These are phyloP conservation scores for Gandaritis pyraliata DNA, from an alignment of 2,888 invertebrate genomes.

Conservation along the genomic window DNA sequence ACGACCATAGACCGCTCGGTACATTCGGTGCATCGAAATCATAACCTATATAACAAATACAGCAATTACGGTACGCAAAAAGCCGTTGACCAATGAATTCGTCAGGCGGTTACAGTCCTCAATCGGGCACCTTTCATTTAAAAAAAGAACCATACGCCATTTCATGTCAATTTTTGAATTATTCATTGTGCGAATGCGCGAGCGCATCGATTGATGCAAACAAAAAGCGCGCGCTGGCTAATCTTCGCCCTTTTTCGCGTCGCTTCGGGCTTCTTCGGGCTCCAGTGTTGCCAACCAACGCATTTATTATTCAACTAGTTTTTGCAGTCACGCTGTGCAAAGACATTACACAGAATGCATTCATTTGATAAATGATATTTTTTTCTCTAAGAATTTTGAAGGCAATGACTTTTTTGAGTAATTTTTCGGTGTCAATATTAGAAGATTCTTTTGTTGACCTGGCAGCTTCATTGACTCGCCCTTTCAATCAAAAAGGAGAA, in stretches of 20 bases:
- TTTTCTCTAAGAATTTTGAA: slow-evolving; percentile 49
- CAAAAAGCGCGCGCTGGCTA: slow-evolving; percentile 82
- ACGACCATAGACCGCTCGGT: slow-evolving; percentile 23
- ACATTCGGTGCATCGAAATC: slow-evolving; percentile 47
- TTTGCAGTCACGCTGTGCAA: slow-evolving; percentile 81
- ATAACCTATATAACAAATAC: slow-evolving; percentile 69
- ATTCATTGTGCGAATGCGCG: slow-evolving; percentile 84
- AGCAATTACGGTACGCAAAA: slow-evolving; percentile 79
- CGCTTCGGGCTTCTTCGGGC: slow-evolving; percentile 69
- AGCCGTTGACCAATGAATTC: slow-evolving; percentile 84
- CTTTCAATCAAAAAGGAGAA: slow-evolving; percentile 63
- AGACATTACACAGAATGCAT: slow-evolving; percentile 79
- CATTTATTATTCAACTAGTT: slow-evolving; percentile 82
- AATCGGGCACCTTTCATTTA: slow-evolving; percentile 84
- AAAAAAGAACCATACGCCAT: slow-evolving; percentile 85
- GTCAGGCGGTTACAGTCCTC: slow-evolving; percentile 85
- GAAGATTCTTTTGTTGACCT: slow-evolving; percentile 61
- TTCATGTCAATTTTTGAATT: slow-evolving; percentile 85
- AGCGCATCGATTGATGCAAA: slow-evolving; percentile 85
- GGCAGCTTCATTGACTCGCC: slow-evolving; percentile 59
- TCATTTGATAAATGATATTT: slow-evolving; percentile 82
- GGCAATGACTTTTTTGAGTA: slow-evolving; percentile 58
- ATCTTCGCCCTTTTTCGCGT: slow-evolving; percentile 80
- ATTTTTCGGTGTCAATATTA: slow-evolving; percentile 74
- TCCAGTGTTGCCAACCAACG: slow-evolving; percentile 76